Base-by-base conservation (phyloP, 2,113 vertebrate genomes). In the Plotosus lineatus region DNA sequence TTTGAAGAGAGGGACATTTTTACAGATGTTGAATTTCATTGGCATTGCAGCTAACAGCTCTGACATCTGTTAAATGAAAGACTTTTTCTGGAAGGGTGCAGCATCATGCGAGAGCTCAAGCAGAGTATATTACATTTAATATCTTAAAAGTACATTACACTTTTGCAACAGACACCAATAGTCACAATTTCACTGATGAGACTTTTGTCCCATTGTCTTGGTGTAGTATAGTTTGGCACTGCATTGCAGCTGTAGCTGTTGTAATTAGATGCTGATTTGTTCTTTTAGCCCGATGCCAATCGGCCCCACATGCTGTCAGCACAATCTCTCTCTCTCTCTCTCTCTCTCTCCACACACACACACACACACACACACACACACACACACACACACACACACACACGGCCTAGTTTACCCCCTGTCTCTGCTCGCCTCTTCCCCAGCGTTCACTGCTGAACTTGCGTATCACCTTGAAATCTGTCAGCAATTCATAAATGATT, bases 191-290 rank as follows among this genome's bases (percentile, higher is more conserved):
- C 65, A 38, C 38, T 73, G 51, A 72, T 80, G 38, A 72, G 31
- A 23, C 31, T 38, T 74, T 80, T 80, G 69, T 80, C 69, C 42
- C 44, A 46, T 68, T 50, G 79, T 40, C 15, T 23, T 58, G 40
- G 42, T 61, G 31, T 61, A 26, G 51, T 50, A 40, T 73, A 50
- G 78, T 31, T 56, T 80, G 68, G 79, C 69, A 61, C 28, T 63
- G 69, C 56, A 74, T 36, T 80, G 79, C 55, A 60, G 68, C 42
- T 50, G 53, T 80, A n/a, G 42, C 78, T 50, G 11, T 61, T 60
- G 78, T 80, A 80, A 80, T 80, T 80, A 80, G 69, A 73, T 73
- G 68, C 78, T 80, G 69, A 80, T 80, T 80, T 80, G 69, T 74
- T 80, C 79, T 51, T 23, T 74, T 73, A 51, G 68, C 69, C 33